Percentiles rank a stretch among this genome's conserved stretches.
Conservation (phyloP, 2,888 invertebrate genomes). For the Lumbricus terrestris region DNA sequence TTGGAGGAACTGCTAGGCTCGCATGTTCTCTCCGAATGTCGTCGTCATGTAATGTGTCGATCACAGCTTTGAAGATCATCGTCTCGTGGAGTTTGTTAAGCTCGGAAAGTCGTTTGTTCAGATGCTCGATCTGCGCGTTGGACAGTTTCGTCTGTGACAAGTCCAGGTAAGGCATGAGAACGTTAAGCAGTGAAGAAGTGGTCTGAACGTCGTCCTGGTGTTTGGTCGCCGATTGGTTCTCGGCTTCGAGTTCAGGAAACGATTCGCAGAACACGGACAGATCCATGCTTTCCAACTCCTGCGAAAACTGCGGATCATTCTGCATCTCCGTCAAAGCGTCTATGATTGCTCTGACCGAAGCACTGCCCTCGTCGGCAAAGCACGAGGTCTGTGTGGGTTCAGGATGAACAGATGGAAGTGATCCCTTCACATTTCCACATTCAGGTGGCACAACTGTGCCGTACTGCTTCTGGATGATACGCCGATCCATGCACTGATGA, state of each 20-base stretch:
- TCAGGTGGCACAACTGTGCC: neutral
- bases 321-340: neutral
- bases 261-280: neutral
- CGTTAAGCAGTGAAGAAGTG: neutral
- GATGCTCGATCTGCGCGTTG: neutral
- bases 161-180: neutral
- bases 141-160: neutral
- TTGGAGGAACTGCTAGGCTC: neutral
- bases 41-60: neutral
- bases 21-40: neutral
- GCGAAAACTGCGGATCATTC: neutral
- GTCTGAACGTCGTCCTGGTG: neutral
- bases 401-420: neutral
- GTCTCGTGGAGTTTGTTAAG: neutral
- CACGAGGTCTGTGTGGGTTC: neutral
- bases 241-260: neutral
- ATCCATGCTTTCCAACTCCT: neutral
- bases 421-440: neutral
- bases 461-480: neutral
- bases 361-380: neutral
- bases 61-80: neutral
- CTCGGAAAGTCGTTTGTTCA: slow-evolving; percentile 8
- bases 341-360: neutral
- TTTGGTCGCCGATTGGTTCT: neutral
- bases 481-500: neutral